Percentiles rank a stretch among this genome's conserved stretches.
These are phyloP conservation scores for Anhinga anhinga DNA, from an alignment of 2,113 vertebrate genomes.

Conservation along the genomic window DNA sequence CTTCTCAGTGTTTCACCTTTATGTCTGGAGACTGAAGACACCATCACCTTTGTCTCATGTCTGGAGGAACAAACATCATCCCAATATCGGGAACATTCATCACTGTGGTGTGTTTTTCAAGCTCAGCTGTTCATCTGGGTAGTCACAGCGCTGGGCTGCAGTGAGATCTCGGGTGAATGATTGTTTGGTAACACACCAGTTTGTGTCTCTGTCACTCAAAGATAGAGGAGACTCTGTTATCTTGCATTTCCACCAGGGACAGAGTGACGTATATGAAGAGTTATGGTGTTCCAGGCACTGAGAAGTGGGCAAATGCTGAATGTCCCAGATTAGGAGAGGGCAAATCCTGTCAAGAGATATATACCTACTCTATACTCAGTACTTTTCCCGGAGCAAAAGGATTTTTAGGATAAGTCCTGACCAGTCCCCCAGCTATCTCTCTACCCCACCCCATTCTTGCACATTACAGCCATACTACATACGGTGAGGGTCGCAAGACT, in stretches of 20 bases:
- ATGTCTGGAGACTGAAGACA: neutral
- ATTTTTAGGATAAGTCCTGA: neutral
- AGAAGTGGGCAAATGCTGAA: neutral
- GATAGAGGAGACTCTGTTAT: neutral
- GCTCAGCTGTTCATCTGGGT: neutral
- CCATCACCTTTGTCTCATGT: fast-evolving
- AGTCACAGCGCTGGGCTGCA: neutral
- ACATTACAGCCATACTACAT: neutral
- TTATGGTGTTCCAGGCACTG: neutral
- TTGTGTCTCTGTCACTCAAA: neutral
- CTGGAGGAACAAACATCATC: neutral
- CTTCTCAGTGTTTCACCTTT: neutral
- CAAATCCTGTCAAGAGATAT: neutral
- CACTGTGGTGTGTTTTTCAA: neutral
- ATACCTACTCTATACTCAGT: neutral
- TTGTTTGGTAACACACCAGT: neutral
- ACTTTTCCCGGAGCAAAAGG: neutral
- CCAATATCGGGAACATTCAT: neutral
- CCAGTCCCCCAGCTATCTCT: neutral
- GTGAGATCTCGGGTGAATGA: neutral
- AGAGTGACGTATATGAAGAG: neutral
- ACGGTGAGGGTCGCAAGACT: neutral
- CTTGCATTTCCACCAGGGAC: neutral
- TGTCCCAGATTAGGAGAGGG: neutral
- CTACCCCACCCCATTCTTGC: neutral